Evolutionary conservation across 2,888 invertebrate genomes (phyloP), one percentile per base, ranked within the genome.

Genomic region (Cephus spinipes): DNA sequence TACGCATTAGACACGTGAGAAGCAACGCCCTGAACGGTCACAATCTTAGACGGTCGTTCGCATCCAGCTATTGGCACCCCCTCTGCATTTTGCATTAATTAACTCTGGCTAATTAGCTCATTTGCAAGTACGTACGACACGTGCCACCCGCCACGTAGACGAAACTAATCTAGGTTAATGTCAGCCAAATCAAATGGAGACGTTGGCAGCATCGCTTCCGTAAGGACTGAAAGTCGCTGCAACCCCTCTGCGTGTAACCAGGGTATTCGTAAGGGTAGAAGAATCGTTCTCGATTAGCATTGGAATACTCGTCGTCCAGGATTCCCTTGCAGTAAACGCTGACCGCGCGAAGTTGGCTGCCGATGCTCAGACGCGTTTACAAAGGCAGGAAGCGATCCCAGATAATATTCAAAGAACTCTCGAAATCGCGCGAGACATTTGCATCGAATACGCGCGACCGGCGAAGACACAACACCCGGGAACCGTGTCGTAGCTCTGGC

Each of bases 161-260:
- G 12, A 68, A 68, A 75, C 35, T 76, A 78, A 78, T 78, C 78
- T 76, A 36, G 76, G 73, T 75, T 78, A 78, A 78, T 73, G 30
- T 78, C 75, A 36, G 6, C 23, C 9, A 55, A 55, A 55, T 23
- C 23, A 2, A 55, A 55, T 9, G 55, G 9, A 55, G 55, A 23
- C 9, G 23, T 55, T 55, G 55, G 55, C 55, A 55, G 55, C 55
- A 55, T 23, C 23, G 55, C 23, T 9, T 23, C 23, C 23, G 9
- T 23, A 9, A 55, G 6, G 55, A 55, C 55, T 55, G 23, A 23
- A 55, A 55, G 55, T 23, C 9, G 4, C 55, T 55, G 55, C 9
- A 23, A 23, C 9, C 23, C 23, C 9, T 23, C 9, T 55, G 9
- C 55, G 9, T 55, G 55, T 23, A 55, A 23, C 9, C 23, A 55